Conservation (phyloP, 1,140 invertebrate genomes). For the Temnothorax curvispinosus region DNA sequence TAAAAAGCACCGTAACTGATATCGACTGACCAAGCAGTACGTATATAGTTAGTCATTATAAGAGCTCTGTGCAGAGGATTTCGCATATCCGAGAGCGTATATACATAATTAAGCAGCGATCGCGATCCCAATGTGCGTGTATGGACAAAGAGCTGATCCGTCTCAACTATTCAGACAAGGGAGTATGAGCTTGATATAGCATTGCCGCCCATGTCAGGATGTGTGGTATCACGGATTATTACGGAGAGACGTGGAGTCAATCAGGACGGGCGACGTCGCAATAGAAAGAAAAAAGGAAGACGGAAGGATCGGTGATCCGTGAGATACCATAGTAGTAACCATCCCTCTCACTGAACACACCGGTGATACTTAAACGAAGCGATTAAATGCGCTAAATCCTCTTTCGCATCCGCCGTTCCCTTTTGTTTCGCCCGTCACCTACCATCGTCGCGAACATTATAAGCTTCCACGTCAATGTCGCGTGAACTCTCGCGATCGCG, state of each 20-base stretch:
- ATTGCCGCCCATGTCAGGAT: not conserved
- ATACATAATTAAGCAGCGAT: not conserved
- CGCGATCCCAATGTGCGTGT: not conserved
- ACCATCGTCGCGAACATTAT: not conserved
- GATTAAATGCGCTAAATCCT: slow-evolving; percentile 69
- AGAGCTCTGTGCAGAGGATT: not conserved
- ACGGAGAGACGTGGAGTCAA: slow-evolving; percentile 2
- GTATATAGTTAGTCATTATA: not conserved
- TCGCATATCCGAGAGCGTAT: slow-evolving; percentile 12
- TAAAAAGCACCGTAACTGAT: not conserved
- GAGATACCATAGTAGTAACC: not conserved
- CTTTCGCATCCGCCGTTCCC: slow-evolving; percentile 25
- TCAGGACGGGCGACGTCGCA: not conserved
- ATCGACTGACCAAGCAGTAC: not conserved
- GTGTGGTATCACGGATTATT: slow-evolving; percentile 43
- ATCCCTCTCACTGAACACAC: slow-evolving; percentile 11
- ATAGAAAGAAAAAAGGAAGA: slow-evolving; percentile 4
- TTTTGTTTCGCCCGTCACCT: slow-evolving; percentile 59
- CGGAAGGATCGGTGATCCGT: not conserved
- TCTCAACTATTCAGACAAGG: slow-evolving; percentile 50
- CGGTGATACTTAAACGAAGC: slow-evolving; percentile 73
- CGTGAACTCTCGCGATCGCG: slow-evolving; percentile 34
- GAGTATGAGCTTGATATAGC: slow-evolving; percentile 33
- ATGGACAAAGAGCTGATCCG: slow-evolving; percentile 33
- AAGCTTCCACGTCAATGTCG: slow-evolving; percentile 12